phyloP scores from a whole-genome alignment of 2,797 vertebrate species.

The Odontamblyopus rebecca region DNA sequence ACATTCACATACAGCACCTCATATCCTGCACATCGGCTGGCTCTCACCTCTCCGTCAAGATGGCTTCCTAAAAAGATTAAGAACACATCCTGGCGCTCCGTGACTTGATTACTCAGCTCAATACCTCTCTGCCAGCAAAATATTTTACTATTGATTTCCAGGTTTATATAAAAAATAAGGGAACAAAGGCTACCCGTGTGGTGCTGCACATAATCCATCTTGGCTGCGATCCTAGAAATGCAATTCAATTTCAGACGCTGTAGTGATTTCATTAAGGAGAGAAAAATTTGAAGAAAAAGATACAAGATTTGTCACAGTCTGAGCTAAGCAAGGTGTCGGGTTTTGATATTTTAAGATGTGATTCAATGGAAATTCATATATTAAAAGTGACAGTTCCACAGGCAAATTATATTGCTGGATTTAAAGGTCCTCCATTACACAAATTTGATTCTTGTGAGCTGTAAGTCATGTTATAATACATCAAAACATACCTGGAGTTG shows the following conservation, averaged over 20 bases:
- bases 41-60: conserved; percentile 28
- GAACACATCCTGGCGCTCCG: conserved; percentile 4
- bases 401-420: neutral
- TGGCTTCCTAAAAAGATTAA: conserved; percentile 25
- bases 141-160: conserved; percentile 48
- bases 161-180: conserved; percentile 5
- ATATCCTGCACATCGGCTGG: conserved; percentile 22
- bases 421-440: neutral
- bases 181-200: conserved; percentile 21
- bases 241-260: conserved; percentile 21
- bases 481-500: too few species aligned
- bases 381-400: neutral
- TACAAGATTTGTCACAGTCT: conserved; percentile 31
- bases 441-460: too few species aligned
- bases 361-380: neutral
- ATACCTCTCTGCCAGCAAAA: conserved; percentile 24
- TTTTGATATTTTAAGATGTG: conserved; percentile 11
- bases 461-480: too few species aligned
- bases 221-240: conserved; percentile 32
- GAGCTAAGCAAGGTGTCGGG: conserved; percentile 15
- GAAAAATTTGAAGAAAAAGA: conserved; percentile 6
- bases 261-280: conserved; percentile 26
- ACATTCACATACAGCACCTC: neutral
- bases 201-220: conserved; percentile 46
- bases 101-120: conserved; percentile 23